phyloP scores from a whole-genome alignment of 2,888 invertebrate species.

The Cabera pusaria region DNA sequence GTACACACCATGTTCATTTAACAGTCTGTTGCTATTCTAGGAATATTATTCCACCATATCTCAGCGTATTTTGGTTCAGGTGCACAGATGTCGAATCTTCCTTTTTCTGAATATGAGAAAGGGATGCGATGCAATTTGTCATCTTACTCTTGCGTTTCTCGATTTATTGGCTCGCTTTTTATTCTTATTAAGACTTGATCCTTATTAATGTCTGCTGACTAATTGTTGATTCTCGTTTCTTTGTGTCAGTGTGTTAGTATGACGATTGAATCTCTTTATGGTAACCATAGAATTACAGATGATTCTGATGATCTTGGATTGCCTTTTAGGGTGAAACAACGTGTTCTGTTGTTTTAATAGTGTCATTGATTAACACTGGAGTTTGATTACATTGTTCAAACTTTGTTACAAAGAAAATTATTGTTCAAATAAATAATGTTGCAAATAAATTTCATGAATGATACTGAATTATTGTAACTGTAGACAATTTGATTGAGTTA shows the following conservation, averaged over 20 bases:
- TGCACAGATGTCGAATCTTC: slow-evolving; percentile 73
- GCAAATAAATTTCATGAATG: too few species aligned
- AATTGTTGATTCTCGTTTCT: slow-evolving; percentile 60
- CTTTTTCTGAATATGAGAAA: slow-evolving; percentile 44
- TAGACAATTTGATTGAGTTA: too few species aligned
- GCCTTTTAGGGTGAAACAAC: slow-evolving; percentile 28
- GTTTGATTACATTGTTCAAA: background rate
- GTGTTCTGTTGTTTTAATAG: slow-evolving; percentile 1
- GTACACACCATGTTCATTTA: slow-evolving; percentile 76
- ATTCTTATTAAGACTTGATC: slow-evolving; percentile 49
- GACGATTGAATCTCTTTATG: slow-evolving; percentile 30
- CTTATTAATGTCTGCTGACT: slow-evolving; percentile 68
- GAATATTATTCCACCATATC: slow-evolving; percentile 75
- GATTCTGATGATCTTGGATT: slow-evolving; percentile 14
- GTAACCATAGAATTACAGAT: slow-evolving; percentile 30
- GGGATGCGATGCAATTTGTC: slow-evolving; percentile 55
- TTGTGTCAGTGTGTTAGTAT: slow-evolving; percentile 56
- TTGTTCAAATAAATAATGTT: too few species aligned
- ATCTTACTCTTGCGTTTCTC: slow-evolving; percentile 54
- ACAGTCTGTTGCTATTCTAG: slow-evolving; percentile 82
- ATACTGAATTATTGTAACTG: too few species aligned
- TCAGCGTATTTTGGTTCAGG: slow-evolving; percentile 74
- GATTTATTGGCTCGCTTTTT: slow-evolving; percentile 56
- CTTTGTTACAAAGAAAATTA: too few species aligned
- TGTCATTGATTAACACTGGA: slow-evolving; percentile 2